These are phyloP conservation scores for Pitta sordida DNA, from an alignment of 2,113 vertebrate species.

Conservation along the genomic window DNA sequence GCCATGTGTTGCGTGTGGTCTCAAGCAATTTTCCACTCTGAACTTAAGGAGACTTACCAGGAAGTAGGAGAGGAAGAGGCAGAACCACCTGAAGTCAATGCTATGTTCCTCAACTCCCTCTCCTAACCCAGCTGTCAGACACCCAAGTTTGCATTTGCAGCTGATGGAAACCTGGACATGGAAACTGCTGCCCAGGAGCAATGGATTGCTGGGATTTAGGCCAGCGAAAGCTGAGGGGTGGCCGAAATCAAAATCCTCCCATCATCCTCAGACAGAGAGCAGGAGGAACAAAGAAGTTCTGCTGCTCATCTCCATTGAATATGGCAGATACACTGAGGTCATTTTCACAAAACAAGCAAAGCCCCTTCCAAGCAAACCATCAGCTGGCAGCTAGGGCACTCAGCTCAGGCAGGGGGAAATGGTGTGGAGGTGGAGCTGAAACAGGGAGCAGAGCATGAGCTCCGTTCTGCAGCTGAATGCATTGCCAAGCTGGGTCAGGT, in stretches of 20 bases:
- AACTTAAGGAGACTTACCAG: neutral
- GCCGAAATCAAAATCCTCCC: accelerated
- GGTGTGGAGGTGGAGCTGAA: neutral
- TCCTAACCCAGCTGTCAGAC: neutral
- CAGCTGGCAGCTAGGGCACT: accelerated
- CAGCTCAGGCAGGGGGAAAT: neutral
- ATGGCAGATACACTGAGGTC: accelerated
- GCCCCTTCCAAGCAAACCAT: neutral
- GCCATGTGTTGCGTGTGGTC: accelerated
- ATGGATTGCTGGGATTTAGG: accelerated
- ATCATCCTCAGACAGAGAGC: neutral
- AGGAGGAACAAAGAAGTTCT: neutral
- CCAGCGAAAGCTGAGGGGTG: neutral
- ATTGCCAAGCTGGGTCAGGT: neutral
- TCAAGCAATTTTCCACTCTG: neutral
- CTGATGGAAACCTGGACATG: neutral
- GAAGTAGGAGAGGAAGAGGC: neutral
- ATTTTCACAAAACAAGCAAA: neutral
- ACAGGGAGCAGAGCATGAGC: neutral
- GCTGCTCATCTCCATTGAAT: neutral
- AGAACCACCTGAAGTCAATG: neutral
- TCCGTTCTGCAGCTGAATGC: accelerated
- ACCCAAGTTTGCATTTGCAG: neutral
- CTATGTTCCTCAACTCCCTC: neutral
- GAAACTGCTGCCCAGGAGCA: neutral